A percentile compares a stretch with the other conserved stretches of the same genome.
phyloP scores from a whole-genome alignment of 2,888 invertebrate genomes.

The Chalcosyrphus nemorum region DNA sequence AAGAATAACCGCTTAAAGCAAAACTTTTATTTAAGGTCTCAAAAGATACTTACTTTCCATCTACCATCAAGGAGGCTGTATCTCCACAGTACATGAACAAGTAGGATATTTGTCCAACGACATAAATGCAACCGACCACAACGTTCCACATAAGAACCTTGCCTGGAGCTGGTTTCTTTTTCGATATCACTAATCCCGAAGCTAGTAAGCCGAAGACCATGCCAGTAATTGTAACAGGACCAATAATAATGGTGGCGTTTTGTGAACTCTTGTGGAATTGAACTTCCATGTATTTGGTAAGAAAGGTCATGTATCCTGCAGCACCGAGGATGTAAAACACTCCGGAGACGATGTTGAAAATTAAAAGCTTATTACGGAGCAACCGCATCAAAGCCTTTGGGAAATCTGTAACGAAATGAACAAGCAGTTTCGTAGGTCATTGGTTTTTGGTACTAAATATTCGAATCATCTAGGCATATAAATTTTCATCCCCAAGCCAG shows the following conservation, averaged over 20 bases:
- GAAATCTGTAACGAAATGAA: constrained; percentile 83
- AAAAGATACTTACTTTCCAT: constrained; percentile 74
- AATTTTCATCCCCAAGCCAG: too few relatives aligned
- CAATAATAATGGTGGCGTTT: constrained; percentile 86
- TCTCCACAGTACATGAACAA: constrained; percentile 84
- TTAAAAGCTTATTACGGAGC: constrained; percentile 85
- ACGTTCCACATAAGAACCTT: constrained; percentile 86
- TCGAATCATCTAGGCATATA: too few relatives aligned
- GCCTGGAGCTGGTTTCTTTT: constrained; percentile 84
- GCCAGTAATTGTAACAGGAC: constrained; percentile 84
- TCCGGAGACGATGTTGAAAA: constrained; percentile 86
- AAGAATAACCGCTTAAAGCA: too few relatives aligned
- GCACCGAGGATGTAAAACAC: constrained; percentile 86
- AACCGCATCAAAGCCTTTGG: constrained; percentile 84
- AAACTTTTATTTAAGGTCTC: background rate
- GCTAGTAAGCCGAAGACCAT: constrained; percentile 85
- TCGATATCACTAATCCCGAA: constrained; percentile 85
- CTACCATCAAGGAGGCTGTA: constrained; percentile 75
- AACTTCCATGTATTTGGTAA: constrained; percentile 89
- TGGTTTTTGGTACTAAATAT: too few relatives aligned
- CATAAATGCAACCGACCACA: constrained; percentile 83
- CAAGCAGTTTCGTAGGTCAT: too few relatives aligned
- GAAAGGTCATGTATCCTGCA: constrained; percentile 87
- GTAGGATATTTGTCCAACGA: constrained; percentile 83
- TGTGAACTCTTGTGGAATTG: constrained; percentile 87